phyloP scores from a whole-genome alignment of 2,113 vertebrate genomes.

The Xenotilapia longispinis region DNA sequence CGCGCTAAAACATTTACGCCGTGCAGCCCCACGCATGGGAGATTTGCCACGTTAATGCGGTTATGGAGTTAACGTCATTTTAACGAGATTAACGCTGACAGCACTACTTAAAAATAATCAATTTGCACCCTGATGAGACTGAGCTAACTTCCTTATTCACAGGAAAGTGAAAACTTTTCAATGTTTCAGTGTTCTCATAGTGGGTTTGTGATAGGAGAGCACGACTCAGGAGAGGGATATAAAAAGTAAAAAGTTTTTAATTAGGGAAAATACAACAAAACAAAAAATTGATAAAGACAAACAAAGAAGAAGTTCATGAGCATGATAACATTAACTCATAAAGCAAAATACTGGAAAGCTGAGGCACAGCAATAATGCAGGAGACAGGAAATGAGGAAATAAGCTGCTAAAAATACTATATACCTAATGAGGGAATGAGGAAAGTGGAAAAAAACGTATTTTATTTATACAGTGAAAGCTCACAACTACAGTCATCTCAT shows the following conservation, averaged over 20 bases:
- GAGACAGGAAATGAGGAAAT: neutral
- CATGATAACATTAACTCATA: neutral
- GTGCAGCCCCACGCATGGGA: no score
- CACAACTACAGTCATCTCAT: neutral
- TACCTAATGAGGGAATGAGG: neutral
- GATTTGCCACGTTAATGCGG: neutral
- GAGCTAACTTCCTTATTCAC: neutral
- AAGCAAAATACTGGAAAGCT: neutral
- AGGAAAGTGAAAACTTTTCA: neutral
- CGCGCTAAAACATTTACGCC: no score
- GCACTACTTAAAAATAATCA: neutral
- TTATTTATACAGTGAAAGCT: neutral
- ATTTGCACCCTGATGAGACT: neutral
- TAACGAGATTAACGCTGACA: neutral
- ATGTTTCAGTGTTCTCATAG: neutral
- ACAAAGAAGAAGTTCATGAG: neutral
- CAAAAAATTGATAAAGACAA: accelerated
- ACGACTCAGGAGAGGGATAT: neutral
- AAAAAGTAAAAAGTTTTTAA: neutral
- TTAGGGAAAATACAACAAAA: neutral
- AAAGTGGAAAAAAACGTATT: neutral
- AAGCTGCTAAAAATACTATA: neutral
- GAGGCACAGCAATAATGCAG: neutral
- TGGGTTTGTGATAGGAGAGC: neutral
- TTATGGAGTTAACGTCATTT: neutral